These are phyloP conservation scores for Willowsia nigromaculata DNA, from an alignment of 2,888 invertebrate species.

Conservation along the genomic window DNA sequence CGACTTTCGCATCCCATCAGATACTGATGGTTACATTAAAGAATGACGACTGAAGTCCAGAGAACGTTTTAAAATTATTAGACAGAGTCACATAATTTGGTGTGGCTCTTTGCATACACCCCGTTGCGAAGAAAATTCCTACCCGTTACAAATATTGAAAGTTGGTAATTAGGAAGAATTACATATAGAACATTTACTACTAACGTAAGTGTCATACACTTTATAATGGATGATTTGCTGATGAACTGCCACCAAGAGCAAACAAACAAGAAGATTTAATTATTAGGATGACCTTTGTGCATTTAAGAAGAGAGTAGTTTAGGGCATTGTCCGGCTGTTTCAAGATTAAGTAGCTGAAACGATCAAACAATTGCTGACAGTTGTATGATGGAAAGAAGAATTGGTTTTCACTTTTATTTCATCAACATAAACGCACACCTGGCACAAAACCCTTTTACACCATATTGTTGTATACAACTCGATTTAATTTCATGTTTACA, in stretches of 20 bases:
- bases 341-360: neutral
- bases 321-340: neutral
- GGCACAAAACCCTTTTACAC: neutral
- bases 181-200: neutral
- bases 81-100: too few relatives aligned
- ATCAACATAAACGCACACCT: neutral
- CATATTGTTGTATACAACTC: neutral
- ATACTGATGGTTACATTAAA: too few relatives aligned
- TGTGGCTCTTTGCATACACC: too few relatives aligned
- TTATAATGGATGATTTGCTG: neutral
- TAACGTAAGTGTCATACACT: neutral
- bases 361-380: slow-evolving; percentile 28
- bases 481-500: slow-evolving; percentile 10
- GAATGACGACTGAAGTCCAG: too few relatives aligned
- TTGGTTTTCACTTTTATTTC: slow-evolving; percentile 13
- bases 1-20: too few relatives aligned
- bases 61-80: too few relatives aligned
- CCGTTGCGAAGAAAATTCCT: too few relatives aligned
- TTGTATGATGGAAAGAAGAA: slow-evolving; percentile 43
- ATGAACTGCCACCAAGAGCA: neutral
- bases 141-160: too few relatives aligned
- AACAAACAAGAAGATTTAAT: neutral
- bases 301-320: neutral
- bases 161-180: too few relatives aligned
- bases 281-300: neutral